Percentiles rank a stretch among this genome's conserved stretches.
These are phyloP conservation scores for Anthonomus grandis DNA, from an alignment of 1,140 invertebrate species.

Conservation along the genomic window DNA sequence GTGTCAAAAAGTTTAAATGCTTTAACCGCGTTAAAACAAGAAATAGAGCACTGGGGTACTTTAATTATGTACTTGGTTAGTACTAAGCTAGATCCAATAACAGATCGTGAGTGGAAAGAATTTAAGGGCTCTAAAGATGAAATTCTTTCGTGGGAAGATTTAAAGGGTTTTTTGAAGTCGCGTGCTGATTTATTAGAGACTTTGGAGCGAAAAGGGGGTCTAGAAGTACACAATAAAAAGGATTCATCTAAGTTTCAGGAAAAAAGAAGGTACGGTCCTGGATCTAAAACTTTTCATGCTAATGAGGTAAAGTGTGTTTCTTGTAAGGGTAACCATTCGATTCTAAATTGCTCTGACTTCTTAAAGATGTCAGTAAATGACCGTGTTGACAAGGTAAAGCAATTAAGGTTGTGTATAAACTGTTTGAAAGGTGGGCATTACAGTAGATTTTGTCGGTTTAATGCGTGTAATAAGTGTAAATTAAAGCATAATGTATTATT, in stretches of 20 bases:
- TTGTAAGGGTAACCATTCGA: background rate
- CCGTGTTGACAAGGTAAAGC: background rate
- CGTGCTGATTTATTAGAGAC: background rate
- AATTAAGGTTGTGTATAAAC: background rate
- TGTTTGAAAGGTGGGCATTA: background rate
- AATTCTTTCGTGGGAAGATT: background rate
- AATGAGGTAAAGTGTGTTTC: background rate
- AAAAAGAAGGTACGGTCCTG: background rate
- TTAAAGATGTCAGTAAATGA: background rate
- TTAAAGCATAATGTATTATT: background rate
- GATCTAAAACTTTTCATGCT: background rate
- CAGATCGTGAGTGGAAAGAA: conserved; percentile 24
- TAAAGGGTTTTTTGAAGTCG: background rate
- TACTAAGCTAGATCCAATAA: conserved; percentile 15
- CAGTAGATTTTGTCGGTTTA: background rate
- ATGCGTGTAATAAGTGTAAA: background rate
- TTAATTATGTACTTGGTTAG: conserved; percentile 28
- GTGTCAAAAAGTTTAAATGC: conserved; percentile 22
- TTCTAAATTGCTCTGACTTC: background rate
- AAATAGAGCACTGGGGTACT: conserved; percentile 27
- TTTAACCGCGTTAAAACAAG: conserved; percentile 20
- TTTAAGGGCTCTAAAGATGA: background rate
- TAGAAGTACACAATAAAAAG: background rate
- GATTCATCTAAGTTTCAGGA: background rate
- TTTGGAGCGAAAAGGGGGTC: no score